phyloP scores from a whole-genome alignment of 2,888 invertebrate species.

The Rhimphoctona megacephalus region DNA sequence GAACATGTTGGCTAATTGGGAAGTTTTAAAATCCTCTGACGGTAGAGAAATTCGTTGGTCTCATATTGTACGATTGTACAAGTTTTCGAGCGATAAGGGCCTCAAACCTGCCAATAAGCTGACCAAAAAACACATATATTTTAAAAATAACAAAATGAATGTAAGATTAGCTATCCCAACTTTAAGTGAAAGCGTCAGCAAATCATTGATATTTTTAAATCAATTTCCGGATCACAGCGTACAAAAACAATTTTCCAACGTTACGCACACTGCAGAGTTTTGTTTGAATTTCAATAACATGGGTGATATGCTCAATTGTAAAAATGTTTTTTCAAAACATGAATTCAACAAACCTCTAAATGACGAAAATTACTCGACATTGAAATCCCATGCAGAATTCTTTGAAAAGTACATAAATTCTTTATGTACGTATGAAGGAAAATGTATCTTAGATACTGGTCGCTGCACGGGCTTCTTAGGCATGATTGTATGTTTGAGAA shows the following conservation, averaged over 20 bases:
- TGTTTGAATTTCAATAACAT: conserved; percentile 62
- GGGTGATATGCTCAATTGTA: conserved; percentile 63
- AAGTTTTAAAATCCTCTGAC: conserved; percentile 17
- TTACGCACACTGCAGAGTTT: conserved; percentile 57
- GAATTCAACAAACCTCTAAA: too few species aligned
- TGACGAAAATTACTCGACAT: too few species aligned
- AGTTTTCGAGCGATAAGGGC: neutral
- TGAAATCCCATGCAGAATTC: too few species aligned
- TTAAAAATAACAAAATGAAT: conserved; percentile 66
- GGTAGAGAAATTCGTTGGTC: conserved; percentile 23
- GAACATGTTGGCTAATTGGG: too few species aligned
- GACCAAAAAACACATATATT: too few species aligned
- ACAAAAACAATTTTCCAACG: conserved; percentile 45
- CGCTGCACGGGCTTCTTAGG: too few species aligned
- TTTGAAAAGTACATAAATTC: too few species aligned
- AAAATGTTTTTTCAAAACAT: conserved; percentile 28
- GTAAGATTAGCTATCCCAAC: conserved; percentile 61
- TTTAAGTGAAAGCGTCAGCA: conserved; percentile 56
- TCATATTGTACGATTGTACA: conserved; percentile 11
- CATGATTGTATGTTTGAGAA: too few species aligned
- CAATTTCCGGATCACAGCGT: conserved; percentile 29
- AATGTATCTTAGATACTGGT: too few species aligned
- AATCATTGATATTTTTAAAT: conserved; percentile 37
- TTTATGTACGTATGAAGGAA: too few species aligned
- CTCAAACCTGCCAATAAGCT: too few species aligned